Evolutionary conservation across 2,113 vertebrate genomes (phyloP), one percentile per base, ranked within the genome.

Genomic region (Crocuta crocuta): DNA sequence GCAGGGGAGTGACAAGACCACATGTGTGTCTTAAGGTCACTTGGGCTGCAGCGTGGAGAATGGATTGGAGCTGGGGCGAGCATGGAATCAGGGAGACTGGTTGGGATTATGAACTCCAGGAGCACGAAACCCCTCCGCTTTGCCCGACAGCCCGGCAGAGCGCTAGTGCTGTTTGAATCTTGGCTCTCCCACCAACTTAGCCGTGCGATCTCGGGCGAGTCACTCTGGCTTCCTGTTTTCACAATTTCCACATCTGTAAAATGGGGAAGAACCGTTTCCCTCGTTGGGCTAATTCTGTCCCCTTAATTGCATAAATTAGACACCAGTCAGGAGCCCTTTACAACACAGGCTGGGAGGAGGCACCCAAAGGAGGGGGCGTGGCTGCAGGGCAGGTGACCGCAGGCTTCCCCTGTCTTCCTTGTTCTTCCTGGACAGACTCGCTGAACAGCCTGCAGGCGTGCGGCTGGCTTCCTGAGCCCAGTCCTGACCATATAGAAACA

Each of bases 1-100:
- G 84, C 96, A 96, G 84, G 84, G 96, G 97, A 98, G 95, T 98
- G 97, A 98, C 98, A 98, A 98, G 97, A 97, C 96, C 98, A 98
- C 97, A 98, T 98, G 97, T 97, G 95, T 88, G 91, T 98, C 97
- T 97, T 96, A 97, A 97, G 98, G 98, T 98, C 97, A 94, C 91
- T 95, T 33, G 26, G 93, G 89, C 96, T 95, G 21, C 53, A 97
- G 98, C 95, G 97, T 98, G 97, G 93, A 97, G 91, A 98, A 98
- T 98, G 98, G 98, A 98, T 98, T 98, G 97, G 98, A 98, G 96
- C 95, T 97, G 95, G 86, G 90, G 83, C 39, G 21, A 95, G 76
- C 73, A 28, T 43, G 93, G 90, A 97, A 91, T 81, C 80, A 93
- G 95, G 97, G 92, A 97, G 97, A 83, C 58, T 33, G 15, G 84